Base-by-base conservation (phyloP, 1,140 invertebrate species). In the Ooceraea biroi region DNA sequence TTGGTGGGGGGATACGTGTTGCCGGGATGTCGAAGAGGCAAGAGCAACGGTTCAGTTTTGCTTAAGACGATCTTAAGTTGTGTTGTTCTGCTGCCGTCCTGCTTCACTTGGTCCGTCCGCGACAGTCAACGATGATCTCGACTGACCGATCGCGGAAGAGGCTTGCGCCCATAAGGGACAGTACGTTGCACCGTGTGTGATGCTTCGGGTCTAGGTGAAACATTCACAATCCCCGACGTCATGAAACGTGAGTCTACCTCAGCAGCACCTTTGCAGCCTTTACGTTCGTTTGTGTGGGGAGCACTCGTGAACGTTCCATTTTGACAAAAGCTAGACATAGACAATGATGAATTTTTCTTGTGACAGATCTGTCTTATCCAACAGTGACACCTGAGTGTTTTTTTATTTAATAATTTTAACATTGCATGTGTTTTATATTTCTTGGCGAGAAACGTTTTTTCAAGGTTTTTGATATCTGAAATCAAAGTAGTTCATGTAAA, bases 31-130 rank as follows among this genome's bases (percentile, higher is more conserved):
- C 82, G 88, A 89, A 65, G 84, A 84, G 12, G 78, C 85, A 86
- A 90, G 84, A 77, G 57, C 14, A 82, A 86, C 36, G 86, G 87
- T 92, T 92, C 91, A 92, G 91, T 92, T 92, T 92, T 90, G 83
- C 89, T 89, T 85, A 89, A 83, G 91, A 86, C 90, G 82, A 92
- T 85, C 85, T 89, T 90, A 91, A 90, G 91, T 89, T 82, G 77
- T 86, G 78, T 52, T 88, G 85, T 48, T 66, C 25, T 46, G 65
- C 82, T 85, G 74, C 83, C 60, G 85, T 88, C 80, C 86, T 85
- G 88, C 90, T 85, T 88, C 41, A 52, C 11, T n/a, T 10, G 2
- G 25, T 17, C 65, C 46, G 17, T 22, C n/a, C 52, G 25, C 17
- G 41, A 44, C 3, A 1, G 17, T 58, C 10, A 48, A 60, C 58